Evolutionary conservation across 1,140 invertebrate genomes (phyloP).

Genomic region (Triops cancriformis): DNA sequence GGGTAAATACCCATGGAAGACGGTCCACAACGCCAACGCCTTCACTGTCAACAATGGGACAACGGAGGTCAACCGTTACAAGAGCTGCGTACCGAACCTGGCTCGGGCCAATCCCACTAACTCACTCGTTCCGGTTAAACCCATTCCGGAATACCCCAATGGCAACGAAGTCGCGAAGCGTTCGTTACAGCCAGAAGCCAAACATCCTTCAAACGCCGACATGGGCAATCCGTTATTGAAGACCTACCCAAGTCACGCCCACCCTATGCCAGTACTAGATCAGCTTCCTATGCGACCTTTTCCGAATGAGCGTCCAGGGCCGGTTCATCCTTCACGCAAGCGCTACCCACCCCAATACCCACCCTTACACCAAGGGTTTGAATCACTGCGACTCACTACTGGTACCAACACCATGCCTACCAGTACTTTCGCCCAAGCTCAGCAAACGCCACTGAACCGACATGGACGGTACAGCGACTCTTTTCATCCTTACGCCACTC

Average conservation of each 20-base stretch:
- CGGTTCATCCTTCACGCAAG: background rate
- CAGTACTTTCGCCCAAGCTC: too few species aligned
- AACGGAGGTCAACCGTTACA: background rate
- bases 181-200: background rate
- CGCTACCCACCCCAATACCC: background rate
- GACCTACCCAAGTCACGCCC: background rate
- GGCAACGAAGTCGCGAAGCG: background rate
- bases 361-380: background rate
- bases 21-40: background rate
- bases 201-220: background rate
- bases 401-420: background rate
- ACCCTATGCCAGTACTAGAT: background rate
- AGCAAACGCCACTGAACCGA: background rate
- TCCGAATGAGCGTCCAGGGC: background rate
- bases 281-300: background rate
- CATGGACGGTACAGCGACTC: background rate
- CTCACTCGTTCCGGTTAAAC: background rate
- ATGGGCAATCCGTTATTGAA: background rate
- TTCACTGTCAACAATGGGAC: background rate
- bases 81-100: background rate
- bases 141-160: background rate
- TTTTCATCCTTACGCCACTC: background rate
- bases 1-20: background rate
- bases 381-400: background rate
- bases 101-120: background rate